These are phyloP conservation scores for Sinotaia quadrata DNA, from an alignment of 2,888 invertebrate species.

Conservation along the genomic window DNA sequence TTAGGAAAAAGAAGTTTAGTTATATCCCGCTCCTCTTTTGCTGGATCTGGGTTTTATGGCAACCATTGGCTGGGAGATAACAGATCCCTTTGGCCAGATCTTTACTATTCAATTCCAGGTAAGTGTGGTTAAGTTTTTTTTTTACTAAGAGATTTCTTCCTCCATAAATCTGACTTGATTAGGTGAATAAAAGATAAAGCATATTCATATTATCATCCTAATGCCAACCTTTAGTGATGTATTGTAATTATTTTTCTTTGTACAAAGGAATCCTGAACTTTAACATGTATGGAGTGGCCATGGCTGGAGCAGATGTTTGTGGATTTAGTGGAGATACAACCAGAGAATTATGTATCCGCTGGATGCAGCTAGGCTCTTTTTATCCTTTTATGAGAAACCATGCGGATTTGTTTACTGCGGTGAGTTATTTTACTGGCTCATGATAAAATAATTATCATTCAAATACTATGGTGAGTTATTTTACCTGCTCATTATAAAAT, in stretches of 20 bases:
- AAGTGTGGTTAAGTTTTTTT: too few species aligned
- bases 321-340: slow-evolving; percentile 65
- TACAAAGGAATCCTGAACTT: slow-evolving; percentile 81
- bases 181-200: background rate
- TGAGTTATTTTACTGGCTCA: slow-evolving; percentile 1
- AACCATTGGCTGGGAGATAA: slow-evolving; percentile 71
- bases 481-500: too few species aligned
- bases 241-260: slow-evolving; percentile 43
- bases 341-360: slow-evolving; percentile 68
- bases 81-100: slow-evolving; percentile 56
- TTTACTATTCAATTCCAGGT: slow-evolving; percentile 75
- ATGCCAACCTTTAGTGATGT: background rate
- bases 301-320: slow-evolving; percentile 71
- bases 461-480: too few species aligned
- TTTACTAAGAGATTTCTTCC: background rate
- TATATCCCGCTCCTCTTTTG: slow-evolving; percentile 75
- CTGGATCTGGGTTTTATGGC: slow-evolving; percentile 62
- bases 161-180: background rate
- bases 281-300: slow-evolving; percentile 68
- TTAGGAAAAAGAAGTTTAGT: slow-evolving; percentile 73
- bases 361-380: slow-evolving; percentile 71
- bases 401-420: slow-evolving; percentile 42
- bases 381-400: slow-evolving; percentile 72
- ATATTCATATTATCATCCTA: too few species aligned
- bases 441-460: too few species aligned